Evolutionary conservation across 2,888 invertebrate genomes (phyloP), one percentile per base, ranked within the genome.

Genomic region (Thalpophila matura): DNA sequence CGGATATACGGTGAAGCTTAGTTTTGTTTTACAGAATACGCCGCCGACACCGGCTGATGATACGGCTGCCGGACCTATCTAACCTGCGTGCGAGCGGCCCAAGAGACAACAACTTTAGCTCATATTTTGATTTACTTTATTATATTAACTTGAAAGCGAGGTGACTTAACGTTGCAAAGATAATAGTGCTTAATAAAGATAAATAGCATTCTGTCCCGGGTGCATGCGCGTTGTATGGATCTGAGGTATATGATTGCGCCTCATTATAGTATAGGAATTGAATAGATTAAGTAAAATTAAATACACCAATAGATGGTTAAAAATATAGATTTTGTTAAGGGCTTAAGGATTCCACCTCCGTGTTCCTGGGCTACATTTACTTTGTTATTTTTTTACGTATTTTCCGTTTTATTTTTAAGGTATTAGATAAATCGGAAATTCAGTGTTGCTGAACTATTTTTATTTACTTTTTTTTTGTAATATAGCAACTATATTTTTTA

Each of bases 261-360:
- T 86, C 89, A 86, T 85, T 86, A 83, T 92, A 93, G 90, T 82
- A 85, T 94, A 94, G 94, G 94, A 95, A 94, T 94, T 95, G 94
- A 94, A 88, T 94, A 93, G 92, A 83, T 81, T 93, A 94, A 93
- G 93, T 89, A 87, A 91, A 91, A 85, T 85, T 83, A 89, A 71
- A 88, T 89, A 93, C 91, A 92, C 91, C 90, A 90, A 91, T 92
- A 92, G 88, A 89, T 83, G 85, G 86, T 88, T 88, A 83, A 85
- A 86, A 83, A 62, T 84, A 88, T 87, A 85, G 84, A 87, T 89
- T 92, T 92, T 89, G 86, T 92, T 92, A 90, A 89, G 84, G 80
- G 89, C 89, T 90, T 85, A 84, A 89, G 89, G 91, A 87, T 86
- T 87, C 88, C 89, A 89, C 89, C 86, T 85, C 79, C 81, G 90